A percentile compares a stretch with the other conserved stretches of the same genome.
Conservation (phyloP, 1,140 invertebrate genomes). For the Eubasilissa regina region DNA sequence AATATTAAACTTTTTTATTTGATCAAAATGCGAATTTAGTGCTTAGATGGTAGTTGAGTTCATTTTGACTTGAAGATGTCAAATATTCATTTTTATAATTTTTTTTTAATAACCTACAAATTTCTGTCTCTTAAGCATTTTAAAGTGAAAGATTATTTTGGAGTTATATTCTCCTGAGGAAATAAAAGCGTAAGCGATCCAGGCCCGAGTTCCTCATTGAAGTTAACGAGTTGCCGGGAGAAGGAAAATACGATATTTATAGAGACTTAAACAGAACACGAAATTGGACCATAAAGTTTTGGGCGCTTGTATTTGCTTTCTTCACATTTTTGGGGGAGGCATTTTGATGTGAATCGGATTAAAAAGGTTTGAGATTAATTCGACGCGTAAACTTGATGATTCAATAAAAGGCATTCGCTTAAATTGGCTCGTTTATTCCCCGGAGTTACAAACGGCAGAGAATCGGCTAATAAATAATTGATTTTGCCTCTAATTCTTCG, state of each 20-base stretch:
- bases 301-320: constrained; percentile 27
- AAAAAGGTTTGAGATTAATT: constrained; percentile 42
- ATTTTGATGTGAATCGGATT: constrained; percentile 37
- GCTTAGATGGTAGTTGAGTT: too few species aligned
- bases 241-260: constrained; percentile 31
- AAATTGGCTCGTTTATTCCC: constrained; percentile 19
- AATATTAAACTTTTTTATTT: too few species aligned
- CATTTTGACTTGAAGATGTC: too few species aligned
- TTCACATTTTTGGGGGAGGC: constrained; percentile 17
- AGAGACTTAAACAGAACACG: constrained; percentile 30
- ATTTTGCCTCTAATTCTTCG: too few species aligned
- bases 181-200: constrained; percentile 15
- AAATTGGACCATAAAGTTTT: constrained; percentile 28
- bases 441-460: not conserved
- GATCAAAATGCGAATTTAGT: too few species aligned
- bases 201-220: constrained; percentile 1
- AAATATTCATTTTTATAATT: too few species aligned
- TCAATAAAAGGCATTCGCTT: constrained; percentile 33
- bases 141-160: not conserved
- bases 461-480: too few species aligned
- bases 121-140: too few species aligned
- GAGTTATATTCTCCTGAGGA: constrained; percentile 1
- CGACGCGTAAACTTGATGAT: constrained; percentile 41
- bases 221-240: constrained; percentile 14
- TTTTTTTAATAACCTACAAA: too few species aligned